Percentiles rank a stretch among this genome's conserved stretches.
Conservation (phyloP, 2,888 invertebrate genomes). For the Megastigmus dorsalis region DNA sequence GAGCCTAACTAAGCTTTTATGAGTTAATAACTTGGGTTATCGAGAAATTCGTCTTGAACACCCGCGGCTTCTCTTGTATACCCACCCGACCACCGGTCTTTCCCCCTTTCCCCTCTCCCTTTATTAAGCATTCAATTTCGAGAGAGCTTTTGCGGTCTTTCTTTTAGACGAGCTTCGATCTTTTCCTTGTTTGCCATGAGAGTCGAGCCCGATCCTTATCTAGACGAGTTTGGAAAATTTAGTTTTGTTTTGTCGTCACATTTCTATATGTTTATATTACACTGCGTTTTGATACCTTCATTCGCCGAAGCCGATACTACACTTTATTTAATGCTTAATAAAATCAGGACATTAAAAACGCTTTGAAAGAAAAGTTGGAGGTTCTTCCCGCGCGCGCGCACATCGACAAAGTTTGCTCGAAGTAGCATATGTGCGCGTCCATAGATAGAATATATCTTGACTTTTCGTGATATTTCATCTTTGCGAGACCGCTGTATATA, state of each 20-base stretch:
- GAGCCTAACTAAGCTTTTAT: constrained; percentile 72
- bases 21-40: constrained; percentile 74
- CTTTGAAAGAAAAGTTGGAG: background rate
- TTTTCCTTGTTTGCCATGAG: no score
- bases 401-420: background rate
- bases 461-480: background rate
- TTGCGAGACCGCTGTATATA: background rate
- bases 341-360: no score
- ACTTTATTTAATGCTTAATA: no score
- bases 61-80: no score
- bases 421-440: no score
- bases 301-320: no score
- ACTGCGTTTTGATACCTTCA: no score
- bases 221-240: no score
- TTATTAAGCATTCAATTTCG: constrained; percentile 44
- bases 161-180: background rate
- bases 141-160: background rate
- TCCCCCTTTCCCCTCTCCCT: background rate
- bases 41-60: constrained; percentile 67
- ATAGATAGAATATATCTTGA: background rate
- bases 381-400: background rate
- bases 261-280: no score
- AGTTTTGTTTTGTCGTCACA: no score
- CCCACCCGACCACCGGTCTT: background rate
- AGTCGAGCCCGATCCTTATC: no score